Base-by-base conservation (phyloP, 2,113 vertebrate species). In the Chloebia gouldiae region DNA sequence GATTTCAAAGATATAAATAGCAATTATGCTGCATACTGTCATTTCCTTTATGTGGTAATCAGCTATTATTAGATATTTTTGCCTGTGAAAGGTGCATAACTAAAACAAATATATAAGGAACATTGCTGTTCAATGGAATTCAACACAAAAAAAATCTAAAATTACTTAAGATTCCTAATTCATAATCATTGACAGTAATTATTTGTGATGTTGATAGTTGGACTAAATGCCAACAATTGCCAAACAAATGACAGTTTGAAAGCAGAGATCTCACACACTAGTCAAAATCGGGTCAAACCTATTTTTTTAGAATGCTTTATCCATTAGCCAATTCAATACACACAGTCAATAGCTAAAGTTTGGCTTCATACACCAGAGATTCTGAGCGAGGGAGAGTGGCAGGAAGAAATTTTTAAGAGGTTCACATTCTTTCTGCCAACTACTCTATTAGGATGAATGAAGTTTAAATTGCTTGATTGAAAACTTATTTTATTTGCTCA, bases 401-500 rank as follows among this genome's bases (percentile, higher is more conserved):
- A 90, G 56, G 69, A 92, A 95, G 47, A 78, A 86, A 88, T 73
- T 61, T 93, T 94, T 85, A 93, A 90, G 40, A 59, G 71, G 37
- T 64, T 90, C 85, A 44, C 53, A 89, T 87, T 89, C 51, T 94
- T 94, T 92, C 64, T 93, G 19, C 88, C 95, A 93, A 96, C 81
- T 95, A 60, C 56, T 92, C 23, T 94, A 66, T 91, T 81, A 96
- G 68, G 72, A 96, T 51, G 87, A 97, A 65, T 83, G 61, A 96
- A 84, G 88, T 92, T 95, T 95, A 95, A 95, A 95, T 79, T 92
- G 39, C 35, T 86, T 97, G 87, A 95, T 90, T 96, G 90, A 95
- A 98, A 96, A 95, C 79, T 92, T 86, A 53, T 81, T 97, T 96
- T 96, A 93, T 95, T 95, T 97, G 73, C 80, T 78, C 60, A 95